Evolutionary conservation across 2,888 invertebrate species (phyloP).

Genomic region (Ecliptopera silaceata): DNA sequence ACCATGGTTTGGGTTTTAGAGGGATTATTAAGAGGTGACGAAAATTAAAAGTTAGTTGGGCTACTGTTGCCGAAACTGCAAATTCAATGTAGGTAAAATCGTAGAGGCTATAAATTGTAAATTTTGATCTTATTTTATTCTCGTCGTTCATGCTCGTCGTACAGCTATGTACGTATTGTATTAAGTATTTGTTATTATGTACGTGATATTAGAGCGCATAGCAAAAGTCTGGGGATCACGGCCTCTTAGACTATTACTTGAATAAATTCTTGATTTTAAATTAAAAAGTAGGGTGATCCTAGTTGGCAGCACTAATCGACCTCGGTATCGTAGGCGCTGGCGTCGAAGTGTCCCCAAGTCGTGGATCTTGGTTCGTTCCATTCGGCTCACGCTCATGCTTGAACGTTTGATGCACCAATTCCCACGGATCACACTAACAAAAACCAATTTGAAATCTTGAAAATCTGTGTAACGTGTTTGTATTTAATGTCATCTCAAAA

Average conservation of each 20-base stretch:
- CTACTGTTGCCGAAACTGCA: no score
- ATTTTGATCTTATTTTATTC: no score
- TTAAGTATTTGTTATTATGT: no score
- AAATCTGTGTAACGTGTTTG: background rate
- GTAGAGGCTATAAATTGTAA: no score
- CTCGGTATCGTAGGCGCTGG: constrained; percentile 68
- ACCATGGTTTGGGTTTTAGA: constrained; percentile 26
- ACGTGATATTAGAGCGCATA: no score
- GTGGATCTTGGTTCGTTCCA: constrained; percentile 72
- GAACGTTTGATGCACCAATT: constrained; percentile 45
- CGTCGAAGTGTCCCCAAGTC: constrained; percentile 61
- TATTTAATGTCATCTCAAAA: background rate
- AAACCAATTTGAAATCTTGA: constrained; percentile 21
- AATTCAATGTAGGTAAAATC: no score
- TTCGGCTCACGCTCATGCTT: constrained; percentile 52
- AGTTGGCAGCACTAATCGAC: constrained; percentile 51
- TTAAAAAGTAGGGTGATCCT: constrained; percentile 45
- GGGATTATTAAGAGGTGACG: no score
- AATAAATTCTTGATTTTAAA: background rate
- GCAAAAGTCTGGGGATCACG: no score
- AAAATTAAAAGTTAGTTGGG: no score
- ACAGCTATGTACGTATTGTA: no score
- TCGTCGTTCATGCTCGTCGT: no score
- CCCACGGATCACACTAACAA: constrained; percentile 45
- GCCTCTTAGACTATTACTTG: no score